phyloP scores from a whole-genome alignment of 2,888 invertebrate genomes.

The Pachliopta kotzebuea region DNA sequence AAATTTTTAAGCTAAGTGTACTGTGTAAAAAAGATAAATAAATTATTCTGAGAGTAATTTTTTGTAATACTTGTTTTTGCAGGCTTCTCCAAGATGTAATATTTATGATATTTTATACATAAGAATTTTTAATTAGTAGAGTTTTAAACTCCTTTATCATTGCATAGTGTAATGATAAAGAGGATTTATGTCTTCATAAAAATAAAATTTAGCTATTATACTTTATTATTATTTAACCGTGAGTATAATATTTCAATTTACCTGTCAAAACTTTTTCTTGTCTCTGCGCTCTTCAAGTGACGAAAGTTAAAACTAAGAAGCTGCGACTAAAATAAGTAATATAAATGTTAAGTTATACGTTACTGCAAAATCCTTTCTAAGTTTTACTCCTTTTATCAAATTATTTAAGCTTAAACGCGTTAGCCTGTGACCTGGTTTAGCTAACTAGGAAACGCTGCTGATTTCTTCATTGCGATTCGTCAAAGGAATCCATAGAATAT shows the following conservation, averaged over 20 bases:
- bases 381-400: not conserved
- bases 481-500: not conserved
- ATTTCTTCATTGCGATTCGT: not conserved
- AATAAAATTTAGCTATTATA: too few relatives aligned
- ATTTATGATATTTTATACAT: too few relatives aligned
- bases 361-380: not conserved
- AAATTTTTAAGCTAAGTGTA: too few relatives aligned
- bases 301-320: not conserved
- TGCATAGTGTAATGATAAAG: too few relatives aligned
- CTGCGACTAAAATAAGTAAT: not conserved
- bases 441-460: constrained; percentile 2
- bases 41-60: too few relatives aligned
- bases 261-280: not conserved
- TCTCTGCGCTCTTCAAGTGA: not conserved
- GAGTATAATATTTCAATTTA: not conserved
- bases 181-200: too few relatives aligned
- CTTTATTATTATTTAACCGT: too few relatives aligned
- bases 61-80: too few relatives aligned
- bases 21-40: too few relatives aligned
- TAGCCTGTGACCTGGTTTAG: constrained; percentile 13
- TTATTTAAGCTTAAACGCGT: constrained; percentile 8
- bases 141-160: too few relatives aligned
- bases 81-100: too few relatives aligned
- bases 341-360: not conserved
- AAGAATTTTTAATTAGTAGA: too few relatives aligned